A percentile compares a stretch with the other conserved stretches of the same genome.
Evolutionary conservation across 2,113 vertebrate genomes (phyloP).

Genomic region (Pelvicachromis taeniatus): DNA sequence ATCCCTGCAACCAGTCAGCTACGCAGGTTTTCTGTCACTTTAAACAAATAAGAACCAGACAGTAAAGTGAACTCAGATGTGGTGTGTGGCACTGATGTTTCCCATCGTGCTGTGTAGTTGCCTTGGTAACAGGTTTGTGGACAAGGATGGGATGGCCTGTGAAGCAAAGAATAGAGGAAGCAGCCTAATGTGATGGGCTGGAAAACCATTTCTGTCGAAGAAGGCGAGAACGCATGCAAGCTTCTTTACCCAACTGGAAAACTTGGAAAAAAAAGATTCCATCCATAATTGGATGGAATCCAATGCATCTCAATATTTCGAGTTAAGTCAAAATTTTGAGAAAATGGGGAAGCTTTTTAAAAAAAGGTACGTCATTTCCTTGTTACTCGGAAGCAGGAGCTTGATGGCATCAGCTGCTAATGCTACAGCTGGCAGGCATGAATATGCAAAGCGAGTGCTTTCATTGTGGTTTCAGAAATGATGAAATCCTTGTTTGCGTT

Average conservation of each 20-base stretch:
- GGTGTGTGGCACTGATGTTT: conserved; percentile 25
- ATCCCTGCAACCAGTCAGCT: not conserved
- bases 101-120: conserved; percentile 35
- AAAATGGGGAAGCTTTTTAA: not conserved
- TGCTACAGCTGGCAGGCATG: not conserved
- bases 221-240: not conserved
- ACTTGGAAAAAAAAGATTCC: not conserved
- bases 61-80: conserved; percentile 48
- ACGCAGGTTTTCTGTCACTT: not conserved
- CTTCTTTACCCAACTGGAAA: not conserved
- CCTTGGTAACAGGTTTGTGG: conserved; percentile 38
- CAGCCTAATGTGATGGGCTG: not conserved
- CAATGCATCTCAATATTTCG: not conserved
- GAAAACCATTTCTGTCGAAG: not conserved
- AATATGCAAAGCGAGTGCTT: not conserved
- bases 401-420: not conserved
- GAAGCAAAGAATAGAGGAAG: not conserved
- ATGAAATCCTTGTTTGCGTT: not conserved
- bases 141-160: conserved; percentile 23
- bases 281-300: too few relatives aligned
- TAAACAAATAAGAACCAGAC: conserved; percentile 1
- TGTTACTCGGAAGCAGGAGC: not conserved
- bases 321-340: not conserved
- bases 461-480: not conserved
- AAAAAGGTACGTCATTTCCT: not conserved